These are phyloP conservation scores for Macropus fuliginosus DNA, from an alignment of 2,797 vertebrate genomes.

Conservation along the genomic window DNA sequence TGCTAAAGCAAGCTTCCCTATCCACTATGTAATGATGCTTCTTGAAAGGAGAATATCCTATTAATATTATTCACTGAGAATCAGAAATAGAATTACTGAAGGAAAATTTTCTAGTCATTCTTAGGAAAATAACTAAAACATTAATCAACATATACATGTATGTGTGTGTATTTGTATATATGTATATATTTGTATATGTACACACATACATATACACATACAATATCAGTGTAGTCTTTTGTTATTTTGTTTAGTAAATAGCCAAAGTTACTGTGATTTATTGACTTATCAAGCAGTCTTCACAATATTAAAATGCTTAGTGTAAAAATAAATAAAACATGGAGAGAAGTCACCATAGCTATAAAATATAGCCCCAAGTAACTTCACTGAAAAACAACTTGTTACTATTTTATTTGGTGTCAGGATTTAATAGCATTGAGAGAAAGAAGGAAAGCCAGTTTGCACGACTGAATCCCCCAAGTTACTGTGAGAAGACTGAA, in stretches of 20 bases:
- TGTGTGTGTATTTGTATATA: neutral
- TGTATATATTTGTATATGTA: accelerated
- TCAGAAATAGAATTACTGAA: neutral
- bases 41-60: neutral
- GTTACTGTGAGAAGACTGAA: neutral
- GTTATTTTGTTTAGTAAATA: neutral
- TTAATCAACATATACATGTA: neutral
- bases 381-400: neutral
- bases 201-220: neutral
- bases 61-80: neutral
- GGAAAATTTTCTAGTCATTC: neutral
- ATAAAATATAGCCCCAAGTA: neutral
- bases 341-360: neutral
- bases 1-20: neutral
- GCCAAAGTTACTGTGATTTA: neutral
- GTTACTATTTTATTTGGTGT: neutral
- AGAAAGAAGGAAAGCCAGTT: neutral
- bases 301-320: neutral
- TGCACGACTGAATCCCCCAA: neutral
- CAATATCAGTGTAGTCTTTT: neutral
- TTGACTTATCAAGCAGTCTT: conserved; percentile 6
- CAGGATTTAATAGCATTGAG: neutral
- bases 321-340: conserved; percentile 5
- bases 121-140: neutral
- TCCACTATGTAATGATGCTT: neutral